A percentile compares a stretch with the other conserved stretches of the same genome.
Evolutionary conservation across 2,113 vertebrate genomes (phyloP).

Genomic region (Tragelaphus scriptus): DNA sequence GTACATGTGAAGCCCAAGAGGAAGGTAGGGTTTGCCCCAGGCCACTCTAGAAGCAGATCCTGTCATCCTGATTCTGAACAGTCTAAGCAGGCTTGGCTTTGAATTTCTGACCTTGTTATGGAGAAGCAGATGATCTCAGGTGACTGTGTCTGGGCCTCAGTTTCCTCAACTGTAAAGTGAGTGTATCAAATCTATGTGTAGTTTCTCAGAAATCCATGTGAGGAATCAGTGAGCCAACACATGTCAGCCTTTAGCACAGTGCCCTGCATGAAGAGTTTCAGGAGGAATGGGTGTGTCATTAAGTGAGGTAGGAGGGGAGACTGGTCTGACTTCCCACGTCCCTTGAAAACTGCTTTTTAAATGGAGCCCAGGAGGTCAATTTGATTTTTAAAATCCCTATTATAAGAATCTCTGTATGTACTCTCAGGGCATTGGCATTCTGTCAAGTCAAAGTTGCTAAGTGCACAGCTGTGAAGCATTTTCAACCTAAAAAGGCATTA

Average conservation of each 20-base stretch:
- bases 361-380: neutral
- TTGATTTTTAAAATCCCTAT: neutral
- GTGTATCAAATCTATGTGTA: neutral
- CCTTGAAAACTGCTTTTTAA: neutral
- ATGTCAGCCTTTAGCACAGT: rapidly evolving
- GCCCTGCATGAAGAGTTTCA: neutral
- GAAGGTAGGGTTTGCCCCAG: neutral
- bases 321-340: neutral
- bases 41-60: neutral
- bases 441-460: neutral
- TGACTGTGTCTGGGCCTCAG: neutral
- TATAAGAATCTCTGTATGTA: neutral
- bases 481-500: neutral
- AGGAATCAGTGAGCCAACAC: neutral
- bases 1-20: neutral
- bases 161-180: neutral
- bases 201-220: neutral
- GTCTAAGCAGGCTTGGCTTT: neutral
- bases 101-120: neutral
- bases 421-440: neutral
- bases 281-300: neutral
- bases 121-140: neutral
- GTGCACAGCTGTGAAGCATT: neutral
- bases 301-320: rapidly evolving
- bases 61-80: neutral